Conservation (phyloP, 2,888 invertebrate genomes). For the Leptinotarsa rubiginosa region DNA sequence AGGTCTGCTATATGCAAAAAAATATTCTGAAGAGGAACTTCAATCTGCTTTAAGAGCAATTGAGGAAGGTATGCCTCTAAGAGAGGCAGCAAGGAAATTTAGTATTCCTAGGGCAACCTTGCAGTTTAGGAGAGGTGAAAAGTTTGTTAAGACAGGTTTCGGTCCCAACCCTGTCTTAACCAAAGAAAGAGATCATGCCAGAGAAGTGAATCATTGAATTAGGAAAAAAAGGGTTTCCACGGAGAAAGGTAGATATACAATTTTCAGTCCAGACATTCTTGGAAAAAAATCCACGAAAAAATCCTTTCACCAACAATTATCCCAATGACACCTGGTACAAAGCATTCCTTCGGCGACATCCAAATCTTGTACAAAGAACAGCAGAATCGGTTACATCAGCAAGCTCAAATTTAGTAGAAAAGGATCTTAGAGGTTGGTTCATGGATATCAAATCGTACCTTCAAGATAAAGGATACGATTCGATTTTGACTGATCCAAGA, state of each 20-base stretch:
- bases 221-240: conserved; percentile 12
- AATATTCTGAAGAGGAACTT: conserved; percentile 3
- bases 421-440: neutral
- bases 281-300: neutral
- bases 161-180: neutral
- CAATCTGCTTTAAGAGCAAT: neutral
- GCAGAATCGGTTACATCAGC: neutral
- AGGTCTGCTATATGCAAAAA: neutral
- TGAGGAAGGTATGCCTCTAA: neutral
- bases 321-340: neutral
- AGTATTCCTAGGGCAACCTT: neutral
- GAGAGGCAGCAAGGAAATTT: neutral
- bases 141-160: neutral
- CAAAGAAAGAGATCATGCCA: neutral
- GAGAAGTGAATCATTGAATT: neutral
- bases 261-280: neutral
- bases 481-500: neutral
- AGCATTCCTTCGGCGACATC: neutral
- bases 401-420: neutral
- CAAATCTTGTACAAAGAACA: neutral
- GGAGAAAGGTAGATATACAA: conserved; percentile 6
- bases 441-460: neutral
- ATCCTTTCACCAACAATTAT: conserved; percentile 8
- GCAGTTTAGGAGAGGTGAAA: neutral
- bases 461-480: neutral